Conservation (phyloP, 1,140 invertebrate species). For the Diorhabda sublineata region DNA sequence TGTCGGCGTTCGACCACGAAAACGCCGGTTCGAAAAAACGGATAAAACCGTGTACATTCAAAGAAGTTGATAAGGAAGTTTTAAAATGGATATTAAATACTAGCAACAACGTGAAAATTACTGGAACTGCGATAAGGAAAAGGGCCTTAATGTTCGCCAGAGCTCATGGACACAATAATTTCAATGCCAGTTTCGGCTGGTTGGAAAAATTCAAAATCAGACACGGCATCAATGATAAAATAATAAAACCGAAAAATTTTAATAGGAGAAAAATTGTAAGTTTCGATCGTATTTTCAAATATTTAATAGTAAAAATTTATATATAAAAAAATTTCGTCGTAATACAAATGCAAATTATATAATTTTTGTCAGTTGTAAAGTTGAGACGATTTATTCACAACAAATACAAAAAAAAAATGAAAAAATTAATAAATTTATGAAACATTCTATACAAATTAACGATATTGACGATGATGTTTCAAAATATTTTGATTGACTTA, state of each 20-base stretch:
- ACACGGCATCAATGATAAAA: neutral
- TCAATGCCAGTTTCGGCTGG: neutral
- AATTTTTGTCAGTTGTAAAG: too few relatives aligned
- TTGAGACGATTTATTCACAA: too few relatives aligned
- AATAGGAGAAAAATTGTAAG: too few relatives aligned
- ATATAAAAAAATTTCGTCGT: too few relatives aligned
- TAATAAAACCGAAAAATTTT: neutral
- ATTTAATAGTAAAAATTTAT: too few relatives aligned
- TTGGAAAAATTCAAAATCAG: neutral
- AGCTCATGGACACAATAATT: neutral
- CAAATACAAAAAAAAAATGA: too few relatives aligned
- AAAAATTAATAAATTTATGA: too few relatives aligned
- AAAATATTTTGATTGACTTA: too few relatives aligned
- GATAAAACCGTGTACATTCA: neutral
- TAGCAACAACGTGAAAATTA: neutral
- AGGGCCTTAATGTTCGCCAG: neutral
- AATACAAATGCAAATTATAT: too few relatives aligned
- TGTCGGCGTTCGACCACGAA: neutral
- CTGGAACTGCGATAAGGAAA: neutral
- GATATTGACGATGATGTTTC: too few relatives aligned
- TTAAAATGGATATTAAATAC: neutral
- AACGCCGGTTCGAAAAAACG: neutral
- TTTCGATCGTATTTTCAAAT: too few relatives aligned
- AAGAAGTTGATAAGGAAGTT: neutral
- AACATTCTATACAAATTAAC: too few relatives aligned